These are phyloP conservation scores for Prunella strophiata DNA, from an alignment of 2,797 vertebrate genomes.

Conservation along the genomic window DNA sequence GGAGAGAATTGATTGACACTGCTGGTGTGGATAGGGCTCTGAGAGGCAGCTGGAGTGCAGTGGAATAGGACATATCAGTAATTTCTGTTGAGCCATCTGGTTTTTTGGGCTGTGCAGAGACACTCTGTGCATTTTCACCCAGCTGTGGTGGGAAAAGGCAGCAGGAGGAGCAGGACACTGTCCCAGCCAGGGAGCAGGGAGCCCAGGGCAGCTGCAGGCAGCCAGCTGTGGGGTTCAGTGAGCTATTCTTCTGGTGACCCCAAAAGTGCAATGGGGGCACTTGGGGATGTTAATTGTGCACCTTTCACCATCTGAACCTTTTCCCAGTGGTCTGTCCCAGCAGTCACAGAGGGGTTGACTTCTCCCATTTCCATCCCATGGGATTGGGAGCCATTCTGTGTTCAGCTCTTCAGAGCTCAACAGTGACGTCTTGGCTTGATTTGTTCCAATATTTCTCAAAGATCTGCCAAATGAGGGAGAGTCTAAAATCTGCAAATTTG, in stretches of 20 bases:
- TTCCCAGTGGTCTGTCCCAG: background rate
- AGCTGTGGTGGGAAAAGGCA: background rate
- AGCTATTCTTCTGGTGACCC: background rate
- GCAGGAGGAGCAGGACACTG: background rate
- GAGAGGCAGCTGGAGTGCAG: background rate
- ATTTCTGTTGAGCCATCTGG: background rate
- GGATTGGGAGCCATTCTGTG: background rate
- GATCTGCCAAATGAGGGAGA: background rate
- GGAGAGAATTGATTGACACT: background rate
- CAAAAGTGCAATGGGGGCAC: rapidly evolving
- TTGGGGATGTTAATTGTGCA: background rate
- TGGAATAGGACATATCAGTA: background rate
- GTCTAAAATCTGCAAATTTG: background rate
- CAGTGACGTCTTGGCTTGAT: background rate
- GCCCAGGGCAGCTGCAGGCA: background rate
- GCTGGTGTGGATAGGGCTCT: background rate
- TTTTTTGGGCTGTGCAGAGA: background rate
- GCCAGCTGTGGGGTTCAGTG: rapidly evolving
- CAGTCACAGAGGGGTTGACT: background rate
- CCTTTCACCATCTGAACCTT: background rate
- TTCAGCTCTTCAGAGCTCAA: background rate
- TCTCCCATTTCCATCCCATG: background rate
- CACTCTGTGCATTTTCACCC: rapidly evolving
- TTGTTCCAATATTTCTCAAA: background rate
- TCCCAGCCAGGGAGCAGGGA: background rate